phyloP scores from a whole-genome alignment of 2,113 vertebrate genomes.

The Notothenia coriiceps region DNA sequence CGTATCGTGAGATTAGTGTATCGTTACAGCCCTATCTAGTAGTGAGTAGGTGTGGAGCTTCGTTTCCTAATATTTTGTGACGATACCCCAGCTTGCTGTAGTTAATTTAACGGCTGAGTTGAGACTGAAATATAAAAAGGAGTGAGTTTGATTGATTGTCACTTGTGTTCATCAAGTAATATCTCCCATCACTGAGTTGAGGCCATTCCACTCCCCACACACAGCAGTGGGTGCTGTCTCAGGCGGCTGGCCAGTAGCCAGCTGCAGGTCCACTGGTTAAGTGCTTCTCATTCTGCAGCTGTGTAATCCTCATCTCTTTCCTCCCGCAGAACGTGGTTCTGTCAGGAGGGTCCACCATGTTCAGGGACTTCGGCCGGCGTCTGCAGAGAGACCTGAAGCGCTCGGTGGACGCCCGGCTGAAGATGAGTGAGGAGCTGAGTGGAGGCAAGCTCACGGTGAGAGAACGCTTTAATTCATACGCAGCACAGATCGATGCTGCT shows the following conservation, averaged over 20 bases:
- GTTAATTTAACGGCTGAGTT: not conserved
- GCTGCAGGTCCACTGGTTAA: not conserved
- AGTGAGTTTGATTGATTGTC: not conserved
- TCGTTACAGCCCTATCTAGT: too few species aligned
- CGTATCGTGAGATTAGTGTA: too few species aligned
- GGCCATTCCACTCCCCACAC: not conserved
- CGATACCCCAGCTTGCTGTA: not conserved
- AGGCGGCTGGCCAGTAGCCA: not conserved
- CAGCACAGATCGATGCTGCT: not conserved
- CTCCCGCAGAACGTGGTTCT: conserved; percentile 74
- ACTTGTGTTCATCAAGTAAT: not conserved
- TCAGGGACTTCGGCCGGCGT: conserved; percentile 97
- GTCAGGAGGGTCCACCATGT: conserved; percentile 97
- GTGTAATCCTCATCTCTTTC: not conserved
- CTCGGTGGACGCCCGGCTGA: conserved; percentile 95
- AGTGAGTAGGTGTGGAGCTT: not conserved
- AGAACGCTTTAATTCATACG: not conserved
- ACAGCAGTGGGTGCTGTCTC: not conserved
- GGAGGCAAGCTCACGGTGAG: conserved; percentile 96
- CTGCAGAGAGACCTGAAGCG: conserved; percentile 97
- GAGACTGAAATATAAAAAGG: not conserved
- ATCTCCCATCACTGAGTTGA: not conserved
- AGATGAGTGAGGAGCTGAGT: conserved; percentile 97
- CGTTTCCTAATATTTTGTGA: not conserved
- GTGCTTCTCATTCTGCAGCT: not conserved